Percentiles rank a stretch among this genome's conserved stretches.
Evolutionary conservation across 1,140 invertebrate species (phyloP).

Genomic region (Drosophila melanogaster): DNA sequence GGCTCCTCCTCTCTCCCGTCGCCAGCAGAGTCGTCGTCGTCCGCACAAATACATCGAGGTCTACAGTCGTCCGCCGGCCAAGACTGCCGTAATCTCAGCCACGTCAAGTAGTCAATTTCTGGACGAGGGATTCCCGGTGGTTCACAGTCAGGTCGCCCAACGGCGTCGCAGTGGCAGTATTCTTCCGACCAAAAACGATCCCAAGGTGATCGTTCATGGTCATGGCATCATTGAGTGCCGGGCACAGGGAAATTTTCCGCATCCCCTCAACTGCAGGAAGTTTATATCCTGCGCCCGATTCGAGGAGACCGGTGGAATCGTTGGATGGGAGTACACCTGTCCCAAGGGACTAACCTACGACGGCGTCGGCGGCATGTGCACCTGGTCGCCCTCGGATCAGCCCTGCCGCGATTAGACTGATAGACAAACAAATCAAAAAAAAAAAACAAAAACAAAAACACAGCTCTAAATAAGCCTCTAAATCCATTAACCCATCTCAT

Average conservation of each 20-base stretch:
- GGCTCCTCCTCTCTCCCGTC: slow-evolving; percentile 49
- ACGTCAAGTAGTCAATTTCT: slow-evolving; percentile 25
- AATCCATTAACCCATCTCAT: neutral
- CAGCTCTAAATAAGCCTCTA: neutral
- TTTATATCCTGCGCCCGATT: slow-evolving; percentile 94
- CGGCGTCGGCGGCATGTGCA: slow-evolving; percentile 94
- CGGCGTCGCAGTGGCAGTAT: slow-evolving; percentile 24
- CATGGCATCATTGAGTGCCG: slow-evolving; percentile 90
- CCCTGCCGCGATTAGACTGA: slow-evolving; percentile 85
- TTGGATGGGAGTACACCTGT: slow-evolving; percentile 95
- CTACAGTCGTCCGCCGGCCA: slow-evolving; percentile 64
- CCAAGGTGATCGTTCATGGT: slow-evolving; percentile 83
- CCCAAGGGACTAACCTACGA: slow-evolving; percentile 93
- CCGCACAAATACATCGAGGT: slow-evolving; percentile 73
- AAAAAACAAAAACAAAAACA: slow-evolving; percentile 1
- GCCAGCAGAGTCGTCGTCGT: slow-evolving; percentile 69
- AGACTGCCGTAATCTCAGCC: slow-evolving; percentile 33
- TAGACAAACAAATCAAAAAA: slow-evolving; percentile 19
- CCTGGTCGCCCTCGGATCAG: slow-evolving; percentile 90
- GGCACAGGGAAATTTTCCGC: slow-evolving; percentile 94
- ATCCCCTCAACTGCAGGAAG: slow-evolving; percentile 94
- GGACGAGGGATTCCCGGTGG: slow-evolving; percentile 9
- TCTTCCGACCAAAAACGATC: slow-evolving; percentile 15
- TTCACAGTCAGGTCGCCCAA: slow-evolving; percentile 28
- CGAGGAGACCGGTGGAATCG: slow-evolving; percentile 88